Evolutionary conservation across 1,140 invertebrate species (phyloP).

Genomic region (Bicyclus anynana): DNA sequence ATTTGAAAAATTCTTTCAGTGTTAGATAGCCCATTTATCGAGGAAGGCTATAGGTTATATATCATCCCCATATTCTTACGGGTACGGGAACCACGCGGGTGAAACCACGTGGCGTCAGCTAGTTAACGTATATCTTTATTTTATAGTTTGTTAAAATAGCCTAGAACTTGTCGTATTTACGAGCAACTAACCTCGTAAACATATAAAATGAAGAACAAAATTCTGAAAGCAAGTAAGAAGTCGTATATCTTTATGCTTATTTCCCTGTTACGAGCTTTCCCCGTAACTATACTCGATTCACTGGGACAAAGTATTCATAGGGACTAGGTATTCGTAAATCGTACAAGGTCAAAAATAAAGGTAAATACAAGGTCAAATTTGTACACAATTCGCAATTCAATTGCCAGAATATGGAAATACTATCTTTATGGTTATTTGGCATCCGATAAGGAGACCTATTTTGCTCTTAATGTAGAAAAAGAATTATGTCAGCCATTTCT

Average conservation of each 20-base stretch:
- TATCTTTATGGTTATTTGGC: slow-evolving; percentile 1
- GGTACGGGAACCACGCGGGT: too few relatives aligned
- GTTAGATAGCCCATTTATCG: too few relatives aligned
- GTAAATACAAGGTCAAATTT: slow-evolving; percentile 29
- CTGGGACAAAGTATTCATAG: slow-evolving; percentile 19
- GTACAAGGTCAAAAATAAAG: too few relatives aligned
- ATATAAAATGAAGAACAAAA: slow-evolving; percentile 11
- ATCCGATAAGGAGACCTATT: background rate
- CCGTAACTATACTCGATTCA: slow-evolving; percentile 28
- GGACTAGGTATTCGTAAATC: slow-evolving; percentile 21
- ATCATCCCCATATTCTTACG: too few relatives aligned
- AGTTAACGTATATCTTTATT: too few relatives aligned
- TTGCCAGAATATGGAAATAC: slow-evolving; percentile 16
- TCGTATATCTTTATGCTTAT: slow-evolving; percentile 19
- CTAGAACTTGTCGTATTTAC: too few relatives aligned
- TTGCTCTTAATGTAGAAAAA: background rate
- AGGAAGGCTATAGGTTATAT: too few relatives aligned
- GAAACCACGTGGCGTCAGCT: too few relatives aligned
- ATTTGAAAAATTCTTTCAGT: too few relatives aligned
- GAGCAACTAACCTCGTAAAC: too few relatives aligned
- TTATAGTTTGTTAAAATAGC: too few relatives aligned
- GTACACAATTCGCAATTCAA: slow-evolving; percentile 7
- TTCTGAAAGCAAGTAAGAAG: slow-evolving; percentile 14
- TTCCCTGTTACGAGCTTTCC: slow-evolving; percentile 17
- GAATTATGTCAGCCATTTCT: background rate